Percentiles rank a stretch among this genome's conserved stretches.
Conservation (phyloP, 2,888 invertebrate genomes). For the Aleiodes alternator region DNA sequence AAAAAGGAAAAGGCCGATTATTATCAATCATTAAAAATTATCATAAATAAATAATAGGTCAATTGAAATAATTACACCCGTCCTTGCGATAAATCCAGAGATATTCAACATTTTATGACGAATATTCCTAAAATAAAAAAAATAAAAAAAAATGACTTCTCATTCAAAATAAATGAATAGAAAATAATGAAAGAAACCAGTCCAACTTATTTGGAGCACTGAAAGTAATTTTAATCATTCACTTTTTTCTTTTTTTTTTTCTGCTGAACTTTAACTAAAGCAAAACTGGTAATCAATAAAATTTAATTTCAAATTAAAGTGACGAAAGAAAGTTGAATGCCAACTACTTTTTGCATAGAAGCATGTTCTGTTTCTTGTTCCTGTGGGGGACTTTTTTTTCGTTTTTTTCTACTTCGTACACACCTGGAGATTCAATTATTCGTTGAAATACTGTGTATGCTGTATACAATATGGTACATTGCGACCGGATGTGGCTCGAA, state of each 20-base stretch:
- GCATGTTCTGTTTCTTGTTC: constrained; percentile 8
- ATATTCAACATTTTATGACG: background rate
- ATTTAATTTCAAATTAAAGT: background rate
- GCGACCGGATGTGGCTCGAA: constrained; percentile 10
- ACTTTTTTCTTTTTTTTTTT: background rate
- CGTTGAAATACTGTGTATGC: background rate
- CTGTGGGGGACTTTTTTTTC: background rate
- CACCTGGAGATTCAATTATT: background rate
- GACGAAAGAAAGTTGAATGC: constrained; percentile 9
- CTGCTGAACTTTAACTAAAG: background rate
- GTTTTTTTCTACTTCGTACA: background rate
- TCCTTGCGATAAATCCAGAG: background rate
- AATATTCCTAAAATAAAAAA: no score
- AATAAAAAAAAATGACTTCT: background rate
- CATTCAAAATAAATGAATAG: background rate
- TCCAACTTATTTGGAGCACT: constrained; percentile 3
- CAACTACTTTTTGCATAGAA: background rate
- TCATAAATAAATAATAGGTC: constrained; percentile 11
- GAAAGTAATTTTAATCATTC: constrained; percentile 15
- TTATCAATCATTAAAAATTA: constrained; percentile 10
- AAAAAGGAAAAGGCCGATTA: constrained; percentile 14
- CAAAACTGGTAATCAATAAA: constrained; percentile 11
- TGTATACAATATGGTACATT: background rate
- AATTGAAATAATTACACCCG: constrained; percentile 1
- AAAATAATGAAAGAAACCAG: constrained; percentile 9